Percentiles rank a stretch among this genome's conserved stretches.
These are phyloP conservation scores for Cheirogaleus major DNA, from an alignment of 2,797 vertebrate species.

Conservation along the genomic window DNA sequence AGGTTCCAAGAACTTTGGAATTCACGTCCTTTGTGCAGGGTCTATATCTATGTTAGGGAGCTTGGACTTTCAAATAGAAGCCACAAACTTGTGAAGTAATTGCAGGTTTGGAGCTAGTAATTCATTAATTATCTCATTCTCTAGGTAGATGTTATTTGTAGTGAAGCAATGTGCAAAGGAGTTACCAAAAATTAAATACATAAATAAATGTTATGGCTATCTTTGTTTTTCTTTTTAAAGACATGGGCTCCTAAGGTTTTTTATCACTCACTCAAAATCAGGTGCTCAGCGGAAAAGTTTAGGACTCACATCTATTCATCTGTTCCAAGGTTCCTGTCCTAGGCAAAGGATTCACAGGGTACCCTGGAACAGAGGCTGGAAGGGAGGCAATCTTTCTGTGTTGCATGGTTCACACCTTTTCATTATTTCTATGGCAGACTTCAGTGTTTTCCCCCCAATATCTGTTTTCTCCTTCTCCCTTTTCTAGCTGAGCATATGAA, in stretches of 20 bases:
- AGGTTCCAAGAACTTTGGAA: neutral
- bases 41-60: neutral
- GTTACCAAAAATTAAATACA: neutral
- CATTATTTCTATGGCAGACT: neutral
- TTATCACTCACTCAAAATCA: neutral
- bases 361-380: neutral
- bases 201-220: neutral
- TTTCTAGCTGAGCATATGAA: neutral
- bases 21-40: fast-evolving
- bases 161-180: neutral
- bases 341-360: neutral
- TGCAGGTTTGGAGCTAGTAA: neutral
- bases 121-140: neutral
- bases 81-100: neutral
- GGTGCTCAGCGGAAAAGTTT: neutral
- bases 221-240: neutral
- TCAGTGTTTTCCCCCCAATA: neutral
- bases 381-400: neutral
- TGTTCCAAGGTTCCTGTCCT: neutral
- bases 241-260: neutral
- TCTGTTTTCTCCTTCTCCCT: neutral
- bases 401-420: neutral
- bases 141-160: neutral
- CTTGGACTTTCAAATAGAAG: neutral
- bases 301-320: neutral